Conservation (phyloP, 2,797 vertebrate species). For the Phataginus tetradactyla region DNA sequence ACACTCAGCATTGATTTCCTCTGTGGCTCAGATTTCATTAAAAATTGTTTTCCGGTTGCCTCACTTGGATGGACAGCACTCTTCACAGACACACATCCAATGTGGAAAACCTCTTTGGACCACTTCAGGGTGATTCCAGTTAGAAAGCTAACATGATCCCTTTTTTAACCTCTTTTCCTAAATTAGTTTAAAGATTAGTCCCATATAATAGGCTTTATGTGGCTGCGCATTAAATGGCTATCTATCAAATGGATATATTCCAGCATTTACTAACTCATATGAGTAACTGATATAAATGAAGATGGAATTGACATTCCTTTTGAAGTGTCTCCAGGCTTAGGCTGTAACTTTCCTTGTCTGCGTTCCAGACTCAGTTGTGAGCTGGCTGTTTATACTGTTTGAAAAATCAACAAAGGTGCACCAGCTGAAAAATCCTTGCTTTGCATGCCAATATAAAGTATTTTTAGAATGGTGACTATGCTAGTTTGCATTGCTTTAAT, state of each 20-base stretch:
- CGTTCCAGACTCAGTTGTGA: conserved; percentile 62
- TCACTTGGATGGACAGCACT: conserved; percentile 17
- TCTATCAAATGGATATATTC: conserved; percentile 78
- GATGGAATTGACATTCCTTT: conserved; percentile 73
- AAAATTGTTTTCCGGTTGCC: not conserved
- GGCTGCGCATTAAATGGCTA: conserved; percentile 80
- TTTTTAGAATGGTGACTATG: conserved; percentile 52
- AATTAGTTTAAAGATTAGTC: conserved; percentile 81
- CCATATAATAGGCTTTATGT: conserved; percentile 78
- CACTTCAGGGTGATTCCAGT: conserved; percentile 65
- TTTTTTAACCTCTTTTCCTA: conserved; percentile 76
- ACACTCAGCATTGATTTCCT: conserved; percentile 56
- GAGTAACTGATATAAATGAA: conserved; percentile 76
- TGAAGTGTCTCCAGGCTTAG: conserved; percentile 74
- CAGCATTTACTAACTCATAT: conserved; percentile 78
- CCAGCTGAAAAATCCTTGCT: conserved; percentile 67
- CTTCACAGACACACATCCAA: conserved; percentile 36
- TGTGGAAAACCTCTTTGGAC: conserved; percentile 70
- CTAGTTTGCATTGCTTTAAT: conserved; percentile 22
- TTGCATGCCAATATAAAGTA: conserved; percentile 53
- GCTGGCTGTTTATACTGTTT: conserved; percentile 68
- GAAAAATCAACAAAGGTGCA: conserved; percentile 69
- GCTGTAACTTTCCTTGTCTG: conserved; percentile 71
- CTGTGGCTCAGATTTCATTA: conserved; percentile 71
- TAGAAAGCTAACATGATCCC: conserved; percentile 73